Evolutionary conservation across 2,888 invertebrate genomes (phyloP).

Genomic region (Horisme vitalbata): DNA sequence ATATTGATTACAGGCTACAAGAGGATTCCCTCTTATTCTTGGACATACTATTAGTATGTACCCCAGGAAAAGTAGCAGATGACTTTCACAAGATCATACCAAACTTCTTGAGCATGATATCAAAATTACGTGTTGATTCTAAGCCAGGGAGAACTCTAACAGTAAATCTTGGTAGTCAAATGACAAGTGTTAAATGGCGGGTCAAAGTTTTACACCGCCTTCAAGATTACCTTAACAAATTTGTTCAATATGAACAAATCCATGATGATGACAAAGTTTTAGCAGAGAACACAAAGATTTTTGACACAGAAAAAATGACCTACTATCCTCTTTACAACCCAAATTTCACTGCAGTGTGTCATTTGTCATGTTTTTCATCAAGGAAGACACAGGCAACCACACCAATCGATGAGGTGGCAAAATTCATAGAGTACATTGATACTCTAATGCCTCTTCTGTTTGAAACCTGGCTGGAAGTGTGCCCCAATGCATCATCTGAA

Average conservation of each 20-base stretch:
- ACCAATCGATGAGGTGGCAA: conserved; percentile 67
- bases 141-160: conserved; percentile 87
- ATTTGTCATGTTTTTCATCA: conserved; percentile 67
- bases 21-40: conserved; percentile 92
- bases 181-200: conserved; percentile 90
- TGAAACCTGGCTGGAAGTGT: conserved; percentile 93
- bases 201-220: conserved; percentile 88
- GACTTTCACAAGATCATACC: conserved; percentile 88
- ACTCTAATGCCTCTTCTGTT: conserved; percentile 89
- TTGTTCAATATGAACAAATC: conserved; percentile 54
- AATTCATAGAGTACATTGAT: conserved; percentile 84
- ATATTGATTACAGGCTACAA: conserved; percentile 90
- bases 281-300: conserved; percentile 41
- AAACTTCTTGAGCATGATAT: conserved; percentile 93
- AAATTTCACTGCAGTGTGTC: conserved; percentile 58
- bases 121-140: conserved; percentile 85
- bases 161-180: conserved; percentile 87
- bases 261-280: conserved; percentile 33
- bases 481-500: conserved; percentile 73
- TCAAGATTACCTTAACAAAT: conserved; percentile 75
- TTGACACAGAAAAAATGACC: conserved; percentile 52
- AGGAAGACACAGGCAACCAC: conserved; percentile 57
- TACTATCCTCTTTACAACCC: conserved; percentile 60
- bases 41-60: conserved; percentile 87
- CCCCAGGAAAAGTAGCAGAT: conserved; percentile 85